Conservation (phyloP, 1,140 invertebrate species). For the Babylonia areolata region DNA sequence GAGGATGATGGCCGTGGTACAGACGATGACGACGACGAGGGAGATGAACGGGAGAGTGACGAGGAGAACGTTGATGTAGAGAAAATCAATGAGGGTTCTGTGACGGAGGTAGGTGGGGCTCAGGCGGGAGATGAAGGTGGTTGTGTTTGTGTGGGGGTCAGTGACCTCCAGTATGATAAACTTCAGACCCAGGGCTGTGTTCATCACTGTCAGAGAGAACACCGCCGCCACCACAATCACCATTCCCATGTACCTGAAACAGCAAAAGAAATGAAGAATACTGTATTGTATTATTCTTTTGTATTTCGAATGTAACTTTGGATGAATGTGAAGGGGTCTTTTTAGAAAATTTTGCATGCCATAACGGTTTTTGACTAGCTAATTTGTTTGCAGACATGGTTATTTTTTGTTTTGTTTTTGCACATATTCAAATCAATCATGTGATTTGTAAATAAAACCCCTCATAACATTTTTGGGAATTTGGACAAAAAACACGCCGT, state of each 20-base stretch:
- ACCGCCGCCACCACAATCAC: background rate
- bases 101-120: background rate
- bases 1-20: constrained; percentile 1
- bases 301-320: too few species aligned
- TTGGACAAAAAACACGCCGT: too few species aligned
- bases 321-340: too few species aligned
- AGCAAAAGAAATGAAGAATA: background rate
- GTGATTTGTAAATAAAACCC: too few species aligned
- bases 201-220: background rate
- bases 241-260: background rate
- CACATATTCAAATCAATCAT: too few species aligned
- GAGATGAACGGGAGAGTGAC: constrained; percentile 12
- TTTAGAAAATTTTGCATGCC: too few species aligned
- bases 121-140: constrained; percentile 13
- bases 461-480: too few species aligned
- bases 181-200: background rate
- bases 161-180: background rate
- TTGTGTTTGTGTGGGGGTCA: background rate
- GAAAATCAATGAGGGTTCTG: background rate
- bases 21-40: constrained; percentile 29
- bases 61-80: constrained; percentile 7
- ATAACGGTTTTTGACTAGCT: too few species aligned
- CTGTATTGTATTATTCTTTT: too few species aligned
- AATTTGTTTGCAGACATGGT: too few species aligned
- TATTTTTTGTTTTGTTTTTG: too few species aligned